Evolutionary conservation across 2,113 vertebrate species (phyloP), one percentile per base, ranked within the genome.

Genomic region (Cyprinus carpio): DNA sequence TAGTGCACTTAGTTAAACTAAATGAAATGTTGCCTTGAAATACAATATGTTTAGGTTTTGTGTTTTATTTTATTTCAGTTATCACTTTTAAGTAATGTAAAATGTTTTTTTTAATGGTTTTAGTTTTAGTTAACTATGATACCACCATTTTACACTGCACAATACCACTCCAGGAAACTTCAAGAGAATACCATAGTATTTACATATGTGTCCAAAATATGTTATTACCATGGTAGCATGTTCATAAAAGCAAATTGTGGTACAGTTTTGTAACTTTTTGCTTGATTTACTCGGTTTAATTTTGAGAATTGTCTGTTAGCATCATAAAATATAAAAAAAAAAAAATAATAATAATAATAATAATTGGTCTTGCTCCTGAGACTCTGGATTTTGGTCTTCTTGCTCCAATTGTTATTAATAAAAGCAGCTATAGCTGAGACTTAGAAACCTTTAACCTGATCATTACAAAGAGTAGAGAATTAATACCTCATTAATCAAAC

Each of bases 401-500:
- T 46, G 34, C 34, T n/a, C n/a, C 27, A 54, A 54, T 54, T 54
- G 11, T 78, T 37, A 83, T 76, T 86, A 86, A 86, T 86, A 77
- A 82, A 46, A 29, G 56, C 16, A 31, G 29, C 65, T 15, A 34
- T 79, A 71, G 8, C 64, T 74, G n/a, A 58, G 84, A 81, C 54
- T 71, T 79, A 72, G 37, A 56, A 85, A 62, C 54, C 84, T 75
- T 60, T 82, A 75, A 85, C 81, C 84, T 75, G 58, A 87, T 87
- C 81, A 83, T 83, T 87, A 60, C 51, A 58, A 78, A 62, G 49
- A 71, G 74, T 58, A 78, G 49, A 8, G 9, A 87, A 87, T 87
- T 72, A 78, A 67, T 77, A 60, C 74, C 81, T 83, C 81, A 87
- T 87, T 87, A 83, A 83, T 87, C 85, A 87, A 83, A 56, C 13